Evolutionary conservation across 2,113 vertebrate genomes (phyloP), one percentile per base, ranked within the genome.

Genomic region (Amia ocellicauda): DNA sequence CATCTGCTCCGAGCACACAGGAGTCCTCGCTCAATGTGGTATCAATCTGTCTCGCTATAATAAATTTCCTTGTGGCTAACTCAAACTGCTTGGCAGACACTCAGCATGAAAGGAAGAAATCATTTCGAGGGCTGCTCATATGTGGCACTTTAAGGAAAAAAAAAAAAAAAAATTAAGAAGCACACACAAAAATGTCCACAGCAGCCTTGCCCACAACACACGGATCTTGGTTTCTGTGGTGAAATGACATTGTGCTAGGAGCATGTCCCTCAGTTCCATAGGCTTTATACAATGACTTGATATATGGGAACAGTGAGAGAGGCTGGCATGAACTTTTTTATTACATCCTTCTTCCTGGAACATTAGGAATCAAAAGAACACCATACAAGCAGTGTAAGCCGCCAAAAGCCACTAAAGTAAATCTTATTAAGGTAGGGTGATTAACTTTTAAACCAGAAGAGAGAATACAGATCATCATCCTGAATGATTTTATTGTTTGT

Each of bases 11-110:
- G 14, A 61, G 28, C 63, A 66, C 67, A 74, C 56, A 43, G 53
- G 69, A 60, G 60, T 69, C 67, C 67, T 77, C 66, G 53, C 62
- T 68, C 71, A 72, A 66, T 63, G 41, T 74, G 69, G 60, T 71
- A 49, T 54, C 58, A 42, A 67, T 63, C 63, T 71, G 20, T 10
- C 19, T 70, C 51, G 59, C 49, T 53, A 53, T 58, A 63, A 57
- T 54, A 54, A 58, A 72, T 75, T 66, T 64, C 26, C 14, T 45
- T 66, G 52, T 43, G 58, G 74, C 60, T 45, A 16, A 19, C 43
- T 49, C 27, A 1, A 57, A 53, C 62, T 65, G 26, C 58, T 74
- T 74, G 56, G 71, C 62, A 50, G 50, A 43, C 23, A 0, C 29
- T 59, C 16, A 60, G 29, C 26, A 40, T 54, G 19, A 47, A 43